Evolutionary conservation across 92 coral and sea anemone genomes (phyloP), one percentile per base, ranked within the genome.

Genomic region (Isaurus tuberculatus): DNA sequence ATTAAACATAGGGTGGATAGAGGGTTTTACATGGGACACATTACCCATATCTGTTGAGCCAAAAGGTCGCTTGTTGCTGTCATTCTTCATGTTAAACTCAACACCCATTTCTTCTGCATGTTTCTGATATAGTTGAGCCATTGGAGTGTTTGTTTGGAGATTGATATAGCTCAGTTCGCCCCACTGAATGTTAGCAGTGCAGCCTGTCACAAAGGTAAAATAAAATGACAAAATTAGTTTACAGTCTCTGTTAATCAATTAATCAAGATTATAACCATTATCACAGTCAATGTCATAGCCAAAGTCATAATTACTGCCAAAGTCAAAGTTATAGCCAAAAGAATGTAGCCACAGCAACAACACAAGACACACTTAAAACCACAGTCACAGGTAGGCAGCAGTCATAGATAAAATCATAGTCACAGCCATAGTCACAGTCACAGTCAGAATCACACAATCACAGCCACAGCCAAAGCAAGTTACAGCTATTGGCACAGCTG

Each of bases 91-190:
- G 32, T 81, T 60, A 81, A 90, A 96, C 65, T 72, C 70, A 34
- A 92, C 90, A 27, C 98, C 99, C 19, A 94, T 72, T n/a, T 85
- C 84, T 75, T 94, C 94, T 4, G 99, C 96, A 91, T 96, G 88
- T 26, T 87, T 81, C 83, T 96, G 93, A 74, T 96, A 96, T 22
- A 92, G 78, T 36, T 80, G 61, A 26, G 98, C 99, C 79, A 96
- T 86, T 44, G 88, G 87, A 43, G 85, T 78, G 84, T 92, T 94
- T 72, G 87, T 75, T 26, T 82, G 89, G 75, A 97, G 32, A 63
- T 94, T 84, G 28, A 94, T 91, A 13, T 61, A 44, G 13, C 13
- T 30, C 51, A 81, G 37, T 2, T 72, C 8, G 5, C 40, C 65
- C 90, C 90, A 87, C 22, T 89, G 85, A 7, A 88, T 43, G 25